These are phyloP conservation scores for Haliclona indistincta DNA, from an alignment of 37 sponge, comb jelly and placozoan species.

Conservation along the genomic window DNA sequence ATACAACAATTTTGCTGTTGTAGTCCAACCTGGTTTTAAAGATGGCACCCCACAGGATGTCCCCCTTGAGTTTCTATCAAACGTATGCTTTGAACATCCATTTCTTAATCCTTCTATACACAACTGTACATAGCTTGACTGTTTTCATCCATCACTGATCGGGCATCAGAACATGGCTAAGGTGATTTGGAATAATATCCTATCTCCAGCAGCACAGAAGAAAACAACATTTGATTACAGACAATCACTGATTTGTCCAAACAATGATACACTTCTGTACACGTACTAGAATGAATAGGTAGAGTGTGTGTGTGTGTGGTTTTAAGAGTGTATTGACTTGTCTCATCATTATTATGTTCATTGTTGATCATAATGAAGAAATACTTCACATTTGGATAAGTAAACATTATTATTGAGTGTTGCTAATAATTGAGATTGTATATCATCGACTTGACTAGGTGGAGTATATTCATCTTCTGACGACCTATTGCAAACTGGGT, in stretches of 20 bases:
- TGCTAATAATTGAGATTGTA: conserved; percentile 41
- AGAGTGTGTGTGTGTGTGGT: not conserved
- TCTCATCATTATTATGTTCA: not conserved
- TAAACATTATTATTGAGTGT: not conserved
- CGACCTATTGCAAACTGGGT: conserved; percentile 62
- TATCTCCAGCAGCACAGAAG: conserved; percentile 74
- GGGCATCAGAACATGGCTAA: conserved; percentile 77
- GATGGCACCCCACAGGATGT: conserved; percentile 39
- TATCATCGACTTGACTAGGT: conserved; percentile 50
- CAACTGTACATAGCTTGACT: conserved; percentile 62
- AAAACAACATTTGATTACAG: conserved; percentile 42
- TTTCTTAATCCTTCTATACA: not conserved
- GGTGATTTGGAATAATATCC: conserved; percentile 84
- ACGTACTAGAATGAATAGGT: conserved; percentile 28
- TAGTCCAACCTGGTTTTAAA: conserved; percentile 68
- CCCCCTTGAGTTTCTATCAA: conserved; percentile 61
- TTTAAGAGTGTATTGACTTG: not conserved
- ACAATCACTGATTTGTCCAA: conserved; percentile 64
- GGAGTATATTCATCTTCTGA: conserved; percentile 81
- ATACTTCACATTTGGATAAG: not conserved
- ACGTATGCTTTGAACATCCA: conserved; percentile 27
- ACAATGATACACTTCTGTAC: conserved; percentile 58
- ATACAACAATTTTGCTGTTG: conserved; percentile 76
- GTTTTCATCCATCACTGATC: conserved; percentile 80
- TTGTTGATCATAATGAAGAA: not conserved